These are phyloP conservation scores for Drosophila bunnanda DNA, from an alignment of 2,888 invertebrate genomes.

Conservation along the genomic window DNA sequence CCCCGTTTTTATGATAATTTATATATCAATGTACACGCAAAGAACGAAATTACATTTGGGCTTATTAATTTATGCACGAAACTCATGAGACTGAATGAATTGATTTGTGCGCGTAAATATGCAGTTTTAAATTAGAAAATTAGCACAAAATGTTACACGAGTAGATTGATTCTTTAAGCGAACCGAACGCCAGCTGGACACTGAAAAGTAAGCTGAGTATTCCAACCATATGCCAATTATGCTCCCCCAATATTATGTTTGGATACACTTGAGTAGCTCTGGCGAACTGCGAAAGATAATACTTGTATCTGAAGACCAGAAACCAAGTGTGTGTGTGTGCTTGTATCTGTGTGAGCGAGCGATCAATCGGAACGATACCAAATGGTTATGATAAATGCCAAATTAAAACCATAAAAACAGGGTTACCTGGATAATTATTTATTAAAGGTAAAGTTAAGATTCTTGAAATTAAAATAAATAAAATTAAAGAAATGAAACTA, in stretches of 20 bases:
- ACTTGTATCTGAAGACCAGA: conserved; percentile 4
- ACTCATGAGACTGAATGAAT: conserved; percentile 21
- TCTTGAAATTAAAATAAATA: background rate
- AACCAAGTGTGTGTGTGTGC: background rate
- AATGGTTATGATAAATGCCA: conserved; percentile 26
- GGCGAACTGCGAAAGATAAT: conserved; percentile 25
- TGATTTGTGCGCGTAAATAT: conserved; percentile 27
- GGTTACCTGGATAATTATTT: background rate
- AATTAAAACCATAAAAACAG: background rate
- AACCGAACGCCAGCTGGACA: conserved; percentile 18
- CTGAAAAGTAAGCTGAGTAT: conserved; percentile 19
- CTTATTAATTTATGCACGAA: conserved; percentile 51
- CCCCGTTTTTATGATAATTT: conserved; percentile 42
- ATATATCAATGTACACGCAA: conserved; percentile 47
- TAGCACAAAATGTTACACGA: conserved; percentile 16
- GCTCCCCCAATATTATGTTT: conserved; percentile 52
- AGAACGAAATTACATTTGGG: conserved; percentile 45
- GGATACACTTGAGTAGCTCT: conserved; percentile 60
- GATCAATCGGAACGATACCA: conserved; percentile 27
- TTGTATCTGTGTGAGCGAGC: conserved; percentile 1
- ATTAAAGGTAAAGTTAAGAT: background rate
- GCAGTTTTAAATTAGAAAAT: conserved; percentile 19
- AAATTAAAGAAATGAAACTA: no score
- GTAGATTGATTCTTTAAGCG: conserved; percentile 1
- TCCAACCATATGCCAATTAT: conserved; percentile 55